Evolutionary conservation across 2,113 vertebrate genomes (phyloP).

Genomic region (Xyliphius kryptos): DNA sequence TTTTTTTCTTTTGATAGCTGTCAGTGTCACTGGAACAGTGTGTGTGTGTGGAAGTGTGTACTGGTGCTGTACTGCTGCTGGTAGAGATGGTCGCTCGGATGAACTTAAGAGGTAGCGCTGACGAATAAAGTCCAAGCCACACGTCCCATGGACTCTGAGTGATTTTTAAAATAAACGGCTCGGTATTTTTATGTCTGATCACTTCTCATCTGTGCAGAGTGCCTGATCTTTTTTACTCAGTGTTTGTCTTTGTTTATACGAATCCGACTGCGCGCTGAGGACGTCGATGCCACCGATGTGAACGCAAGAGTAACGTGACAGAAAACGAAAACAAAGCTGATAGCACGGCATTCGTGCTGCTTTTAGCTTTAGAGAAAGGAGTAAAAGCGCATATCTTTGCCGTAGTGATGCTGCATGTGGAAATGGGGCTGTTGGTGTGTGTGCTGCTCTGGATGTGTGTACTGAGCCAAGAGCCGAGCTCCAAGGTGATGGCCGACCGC

Average conservation of each 20-base stretch:
- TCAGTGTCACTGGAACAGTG: conserved; percentile 1
- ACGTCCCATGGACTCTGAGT: neutral
- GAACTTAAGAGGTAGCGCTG: neutral
- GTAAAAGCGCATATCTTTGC: conserved; percentile 57
- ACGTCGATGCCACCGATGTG: conserved; percentile 50
- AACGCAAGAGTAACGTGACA: conserved; percentile 50
- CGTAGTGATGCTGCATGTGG: conserved; percentile 91
- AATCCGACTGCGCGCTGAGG: neutral
- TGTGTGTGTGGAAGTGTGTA: no score
- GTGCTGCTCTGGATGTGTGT: conserved; percentile 91
- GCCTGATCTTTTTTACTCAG: neutral
- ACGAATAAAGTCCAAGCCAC: neutral
- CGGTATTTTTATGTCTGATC: neutral
- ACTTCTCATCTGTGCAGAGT: neutral
- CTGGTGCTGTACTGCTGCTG: neutral
- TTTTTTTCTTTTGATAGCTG: neutral
- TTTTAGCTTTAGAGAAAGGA: conserved; percentile 55
- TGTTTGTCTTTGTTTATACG: neutral
- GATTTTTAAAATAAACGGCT: neutral
- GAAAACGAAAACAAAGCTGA: conserved; percentile 31
- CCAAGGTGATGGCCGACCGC: conserved; percentile 93
- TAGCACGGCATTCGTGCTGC: conserved; percentile 5
- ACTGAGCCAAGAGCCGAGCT: conserved; percentile 87
- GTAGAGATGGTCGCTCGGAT: conserved; percentile 1
- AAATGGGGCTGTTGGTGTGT: conserved; percentile 85